Percentiles rank a stretch among this genome's conserved stretches.
These are phyloP conservation scores for Lytechinus variegatus DNA, from an alignment of 35 echinoderm and acorn worm species.

Conservation along the genomic window DNA sequence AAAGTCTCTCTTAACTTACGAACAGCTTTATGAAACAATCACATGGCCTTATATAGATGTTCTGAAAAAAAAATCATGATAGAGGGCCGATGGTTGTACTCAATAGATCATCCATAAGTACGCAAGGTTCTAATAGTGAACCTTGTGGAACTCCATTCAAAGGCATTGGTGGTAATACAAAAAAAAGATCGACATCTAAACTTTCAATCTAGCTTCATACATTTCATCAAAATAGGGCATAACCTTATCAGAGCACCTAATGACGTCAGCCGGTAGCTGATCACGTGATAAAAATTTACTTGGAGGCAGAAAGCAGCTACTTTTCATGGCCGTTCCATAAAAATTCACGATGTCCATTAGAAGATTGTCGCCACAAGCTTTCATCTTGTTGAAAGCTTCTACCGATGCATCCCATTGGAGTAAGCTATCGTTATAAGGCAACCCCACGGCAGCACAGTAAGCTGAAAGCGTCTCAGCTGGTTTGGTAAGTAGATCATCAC, in stretches of 20 bases:
- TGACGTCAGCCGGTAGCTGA: background rate
- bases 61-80: too few relatives aligned
- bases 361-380: background rate
- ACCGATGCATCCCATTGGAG: background rate
- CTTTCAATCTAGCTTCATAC: background rate
- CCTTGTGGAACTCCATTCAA: too few relatives aligned
- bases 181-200: too few relatives aligned
- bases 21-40: too few relatives aligned
- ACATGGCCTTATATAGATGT: too few relatives aligned
- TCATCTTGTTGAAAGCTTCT: background rate
- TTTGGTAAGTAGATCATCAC: background rate
- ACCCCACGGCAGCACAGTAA: background rate
- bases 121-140: too few relatives aligned
- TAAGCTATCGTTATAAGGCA: background rate
- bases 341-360: background rate
- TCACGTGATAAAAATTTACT: background rate
- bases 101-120: too few relatives aligned
- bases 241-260: background rate
- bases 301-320: background rate
- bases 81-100: too few relatives aligned
- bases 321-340: background rate
- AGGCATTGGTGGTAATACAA: too few relatives aligned
- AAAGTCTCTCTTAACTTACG: too few relatives aligned
- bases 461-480: background rate
- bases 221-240: background rate